Evolutionary conservation across 2,888 invertebrate species (phyloP).

Genomic region (Kuschelorhynchus macadamiae): DNA sequence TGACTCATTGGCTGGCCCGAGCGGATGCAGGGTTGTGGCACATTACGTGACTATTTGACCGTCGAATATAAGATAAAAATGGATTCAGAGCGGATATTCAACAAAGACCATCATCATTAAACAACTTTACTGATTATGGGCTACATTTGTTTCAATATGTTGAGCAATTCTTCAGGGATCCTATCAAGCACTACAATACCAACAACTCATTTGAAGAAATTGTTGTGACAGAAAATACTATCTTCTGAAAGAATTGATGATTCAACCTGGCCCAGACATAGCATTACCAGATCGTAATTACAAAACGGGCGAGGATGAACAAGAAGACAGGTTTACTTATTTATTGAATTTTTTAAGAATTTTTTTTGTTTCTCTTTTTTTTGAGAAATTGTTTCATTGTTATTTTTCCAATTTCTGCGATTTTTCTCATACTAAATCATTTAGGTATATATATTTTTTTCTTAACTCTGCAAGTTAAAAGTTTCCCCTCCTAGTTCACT

Average conservation of each 20-base stretch:
- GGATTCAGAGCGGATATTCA: conserved; percentile 76
- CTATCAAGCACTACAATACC: conserved; percentile 84
- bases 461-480: too few relatives aligned
- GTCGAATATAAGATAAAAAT: conserved; percentile 87
- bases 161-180: conserved; percentile 94
- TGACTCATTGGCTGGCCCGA: conserved; percentile 89
- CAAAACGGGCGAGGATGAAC: too few relatives aligned
- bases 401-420: too few relatives aligned
- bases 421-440: too few relatives aligned
- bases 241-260: conserved; percentile 82
- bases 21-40: conserved; percentile 88
- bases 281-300: too few relatives aligned
- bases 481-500: too few relatives aligned
- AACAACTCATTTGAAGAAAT: conserved; percentile 91
- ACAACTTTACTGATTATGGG: conserved; percentile 97
- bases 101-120: conserved; percentile 90
- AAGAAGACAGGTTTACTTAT: too few relatives aligned
- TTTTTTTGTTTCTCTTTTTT: too few relatives aligned
- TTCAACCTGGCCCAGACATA: conserved; percentile 81
- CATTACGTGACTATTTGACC: conserved; percentile 90
- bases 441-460: too few relatives aligned
- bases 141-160: conserved; percentile 96
- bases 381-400: too few relatives aligned
- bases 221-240: conserved; percentile 86
- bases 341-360: too few relatives aligned